phyloP scores from a whole-genome alignment of 1,140 invertebrate species.

The Chironomus striatipennis region DNA sequence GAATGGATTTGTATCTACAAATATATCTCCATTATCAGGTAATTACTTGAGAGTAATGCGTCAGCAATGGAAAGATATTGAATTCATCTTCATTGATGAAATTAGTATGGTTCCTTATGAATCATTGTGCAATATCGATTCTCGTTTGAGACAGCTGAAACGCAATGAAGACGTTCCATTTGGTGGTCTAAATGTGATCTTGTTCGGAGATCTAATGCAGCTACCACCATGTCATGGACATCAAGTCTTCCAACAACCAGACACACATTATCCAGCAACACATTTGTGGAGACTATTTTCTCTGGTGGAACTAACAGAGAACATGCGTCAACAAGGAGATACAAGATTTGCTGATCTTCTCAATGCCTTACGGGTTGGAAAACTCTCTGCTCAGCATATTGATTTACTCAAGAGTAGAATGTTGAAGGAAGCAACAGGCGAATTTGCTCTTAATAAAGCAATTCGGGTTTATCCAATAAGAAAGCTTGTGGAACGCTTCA shows the following conservation, averaged over 20 bases:
- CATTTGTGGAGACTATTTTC: conserved; percentile 36
- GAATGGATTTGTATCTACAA: not conserved
- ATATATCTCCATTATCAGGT: not conserved
- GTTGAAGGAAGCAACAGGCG: conserved; percentile 25
- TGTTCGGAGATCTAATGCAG: conserved; percentile 39
- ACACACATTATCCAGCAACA: conserved; percentile 31
- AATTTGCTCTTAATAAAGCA: conserved; percentile 29
- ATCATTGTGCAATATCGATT: conserved; percentile 39
- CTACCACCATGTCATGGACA: conserved; percentile 34
- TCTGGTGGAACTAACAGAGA: conserved; percentile 36
- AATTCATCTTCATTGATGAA: conserved; percentile 41
- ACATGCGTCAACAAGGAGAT: conserved; percentile 35
- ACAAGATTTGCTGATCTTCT: conserved; percentile 31
- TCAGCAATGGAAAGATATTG: conserved; percentile 35
- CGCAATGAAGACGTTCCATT: conserved; percentile 29
- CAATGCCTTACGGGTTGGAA: conserved; percentile 30
- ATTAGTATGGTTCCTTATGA: conserved; percentile 39
- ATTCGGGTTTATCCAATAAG: conserved; percentile 29
- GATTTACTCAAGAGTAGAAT: conserved; percentile 27
- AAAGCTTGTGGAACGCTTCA: conserved; percentile 29
- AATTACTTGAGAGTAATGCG: conserved; percentile 29
- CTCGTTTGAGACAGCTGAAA: conserved; percentile 34
- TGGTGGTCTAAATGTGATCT: conserved; percentile 34
- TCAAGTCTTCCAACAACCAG: conserved; percentile 36
- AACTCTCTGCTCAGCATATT: conserved; percentile 28